These are phyloP conservation scores for Acridotheres tristis DNA, from an alignment of 2,797 vertebrate species.

Conservation along the genomic window DNA sequence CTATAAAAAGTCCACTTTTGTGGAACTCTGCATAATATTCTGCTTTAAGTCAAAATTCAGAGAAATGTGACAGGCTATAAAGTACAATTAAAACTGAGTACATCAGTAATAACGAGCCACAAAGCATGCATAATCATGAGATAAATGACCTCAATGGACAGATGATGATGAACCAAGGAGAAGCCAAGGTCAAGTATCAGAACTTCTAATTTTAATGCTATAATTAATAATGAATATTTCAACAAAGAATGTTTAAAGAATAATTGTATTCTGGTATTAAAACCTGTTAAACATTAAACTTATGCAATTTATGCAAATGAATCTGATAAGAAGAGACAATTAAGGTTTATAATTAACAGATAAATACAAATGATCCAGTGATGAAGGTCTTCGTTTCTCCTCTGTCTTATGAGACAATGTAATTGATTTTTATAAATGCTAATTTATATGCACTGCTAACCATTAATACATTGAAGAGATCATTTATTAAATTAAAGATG, in stretches of 20 bases:
- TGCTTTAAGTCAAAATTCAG: constrained; percentile 60
- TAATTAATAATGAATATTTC: constrained; percentile 80
- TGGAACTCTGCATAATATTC: constrained; percentile 22
- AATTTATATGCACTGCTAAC: constrained; percentile 81
- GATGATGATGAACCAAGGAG: constrained; percentile 75
- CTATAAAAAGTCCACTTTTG: constrained; percentile 12
- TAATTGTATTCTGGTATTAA: constrained; percentile 79
- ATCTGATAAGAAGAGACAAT: constrained; percentile 82
- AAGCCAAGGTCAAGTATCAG: constrained; percentile 81
- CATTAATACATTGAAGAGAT: constrained; percentile 74
- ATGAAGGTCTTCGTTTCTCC: constrained; percentile 79
- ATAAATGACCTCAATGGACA: constrained; percentile 71
- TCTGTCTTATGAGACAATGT: constrained; percentile 77
- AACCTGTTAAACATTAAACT: constrained; percentile 79
- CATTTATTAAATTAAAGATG: constrained; percentile 71
- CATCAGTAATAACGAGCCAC: constrained; percentile 62
- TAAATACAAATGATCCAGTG: constrained; percentile 82
- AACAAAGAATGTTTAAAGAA: constrained; percentile 75
- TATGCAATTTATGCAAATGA: constrained; percentile 83
- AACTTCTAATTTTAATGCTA: constrained; percentile 77
- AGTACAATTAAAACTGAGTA: constrained; percentile 73
- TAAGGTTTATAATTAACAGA: constrained; percentile 84
- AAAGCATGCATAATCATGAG: constrained; percentile 73
- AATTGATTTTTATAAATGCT: constrained; percentile 85
- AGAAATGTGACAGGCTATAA: constrained; percentile 68